phyloP scores from a whole-genome alignment of 2,888 invertebrate species.

The Sylvicola fuscatus region DNA sequence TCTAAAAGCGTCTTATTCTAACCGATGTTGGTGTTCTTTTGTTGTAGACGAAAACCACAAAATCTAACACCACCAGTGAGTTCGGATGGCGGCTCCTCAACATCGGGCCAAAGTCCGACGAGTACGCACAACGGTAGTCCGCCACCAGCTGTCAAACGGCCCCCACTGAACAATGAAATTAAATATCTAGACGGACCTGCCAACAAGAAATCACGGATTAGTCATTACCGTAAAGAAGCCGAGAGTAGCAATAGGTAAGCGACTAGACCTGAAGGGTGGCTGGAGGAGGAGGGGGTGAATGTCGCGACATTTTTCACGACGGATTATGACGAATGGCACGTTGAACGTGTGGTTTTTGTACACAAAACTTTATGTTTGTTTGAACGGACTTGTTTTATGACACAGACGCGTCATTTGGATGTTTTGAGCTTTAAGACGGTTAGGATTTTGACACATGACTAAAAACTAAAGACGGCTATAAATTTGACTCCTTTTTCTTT shows the following conservation, averaged over 20 bases:
- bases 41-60: conserved; percentile 61
- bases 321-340: no score
- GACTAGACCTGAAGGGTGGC: no score
- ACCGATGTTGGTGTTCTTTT: conserved; percentile 2
- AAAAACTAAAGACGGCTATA: no score
- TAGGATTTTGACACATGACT: no score
- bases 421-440: no score
- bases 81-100: conserved; percentile 58
- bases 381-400: no score
- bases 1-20: neutral
- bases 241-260: conserved; percentile 9
- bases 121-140: conserved; percentile 55
- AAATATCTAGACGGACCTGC: conserved; percentile 32
- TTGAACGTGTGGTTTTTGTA: no score
- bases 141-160: conserved; percentile 38
- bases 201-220: conserved; percentile 69
- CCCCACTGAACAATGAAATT: conserved; percentile 25
- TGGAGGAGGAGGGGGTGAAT: no score
- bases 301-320: no score
- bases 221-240: conserved; percentile 51
- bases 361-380: no score
- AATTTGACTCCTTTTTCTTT: no score
- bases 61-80: conserved; percentile 77
- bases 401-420: no score
- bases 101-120: conserved; percentile 59